These are phyloP conservation scores for Parambassis ranga DNA, from an alignment of 2,797 vertebrate species.

Conservation along the genomic window DNA sequence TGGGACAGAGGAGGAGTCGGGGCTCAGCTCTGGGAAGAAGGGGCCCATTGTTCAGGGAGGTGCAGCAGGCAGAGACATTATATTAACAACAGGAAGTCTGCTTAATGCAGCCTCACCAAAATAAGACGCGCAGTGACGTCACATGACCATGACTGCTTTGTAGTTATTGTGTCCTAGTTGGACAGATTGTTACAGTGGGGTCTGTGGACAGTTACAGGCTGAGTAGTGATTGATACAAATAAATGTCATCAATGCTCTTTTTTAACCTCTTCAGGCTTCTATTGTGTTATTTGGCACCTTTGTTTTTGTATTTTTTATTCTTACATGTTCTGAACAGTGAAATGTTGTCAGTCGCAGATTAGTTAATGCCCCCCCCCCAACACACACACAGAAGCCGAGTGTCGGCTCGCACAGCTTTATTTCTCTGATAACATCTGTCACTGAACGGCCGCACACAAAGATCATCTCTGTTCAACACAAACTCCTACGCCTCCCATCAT, in stretches of 20 bases:
- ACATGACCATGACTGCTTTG: slow-evolving; percentile 9
- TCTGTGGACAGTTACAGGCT: too few relatives aligned
- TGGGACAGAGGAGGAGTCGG: slow-evolving; percentile 84
- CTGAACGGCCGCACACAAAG: slow-evolving; percentile 24
- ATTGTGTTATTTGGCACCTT: too few relatives aligned
- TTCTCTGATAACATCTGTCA: slow-evolving; percentile 65
- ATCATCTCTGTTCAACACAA: slow-evolving; percentile 37
- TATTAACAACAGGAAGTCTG: slow-evolving; percentile 83
- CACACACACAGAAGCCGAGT: too few relatives aligned
- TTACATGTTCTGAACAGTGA: too few relatives aligned
- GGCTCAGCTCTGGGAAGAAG: slow-evolving; percentile 81
- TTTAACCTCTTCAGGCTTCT: too few relatives aligned
- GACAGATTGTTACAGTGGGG: too few relatives aligned
- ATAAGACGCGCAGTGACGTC: slow-evolving; percentile 31
- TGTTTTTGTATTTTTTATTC: too few relatives aligned
- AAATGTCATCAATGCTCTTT: too few relatives aligned
- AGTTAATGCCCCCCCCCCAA: neutral
- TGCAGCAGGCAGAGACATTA: slow-evolving; percentile 83
- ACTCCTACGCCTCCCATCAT: slow-evolving; percentile 40
- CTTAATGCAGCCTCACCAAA: slow-evolving; percentile 37
- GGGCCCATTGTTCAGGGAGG: slow-evolving; percentile 88
- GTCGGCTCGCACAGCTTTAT: slow-evolving; percentile 36
- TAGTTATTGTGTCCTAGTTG: too few relatives aligned
- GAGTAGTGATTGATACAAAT: too few relatives aligned
- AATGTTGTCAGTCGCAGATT: too few relatives aligned